Evolutionary conservation across 2,113 vertebrate genomes (phyloP).

Genomic region (Ahaetulla prasina): DNA sequence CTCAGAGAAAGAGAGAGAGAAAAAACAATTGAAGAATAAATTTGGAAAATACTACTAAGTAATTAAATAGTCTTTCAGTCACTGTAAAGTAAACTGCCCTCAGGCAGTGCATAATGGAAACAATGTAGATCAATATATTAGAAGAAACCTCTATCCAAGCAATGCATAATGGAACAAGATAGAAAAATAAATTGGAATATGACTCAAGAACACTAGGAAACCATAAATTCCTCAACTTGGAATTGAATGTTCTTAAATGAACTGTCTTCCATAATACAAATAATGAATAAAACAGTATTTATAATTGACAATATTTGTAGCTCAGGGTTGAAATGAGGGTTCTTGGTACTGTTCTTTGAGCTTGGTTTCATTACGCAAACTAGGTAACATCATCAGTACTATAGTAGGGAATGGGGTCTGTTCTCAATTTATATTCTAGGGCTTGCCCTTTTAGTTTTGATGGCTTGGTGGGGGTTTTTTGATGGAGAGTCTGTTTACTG

Average conservation of each 20-base stretch:
- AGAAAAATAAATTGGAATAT: background rate
- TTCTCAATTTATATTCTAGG: no score
- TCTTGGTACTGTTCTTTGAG: no score
- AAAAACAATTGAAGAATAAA: background rate
- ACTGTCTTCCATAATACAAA: no score
- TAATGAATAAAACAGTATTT: background rate
- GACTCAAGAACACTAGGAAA: background rate
- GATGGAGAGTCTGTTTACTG: no score
- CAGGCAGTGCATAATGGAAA: background rate
- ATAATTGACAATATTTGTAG: background rate
- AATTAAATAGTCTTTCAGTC: background rate
- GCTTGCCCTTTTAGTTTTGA: no score
- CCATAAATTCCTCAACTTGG: background rate
- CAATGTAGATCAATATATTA: background rate
- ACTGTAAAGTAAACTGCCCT: background rate
- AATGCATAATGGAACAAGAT: background rate
- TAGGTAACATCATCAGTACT: no score
- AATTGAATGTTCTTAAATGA: background rate
- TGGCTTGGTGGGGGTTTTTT: no score
- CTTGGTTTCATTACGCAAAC: no score
- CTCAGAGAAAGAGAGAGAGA: background rate
- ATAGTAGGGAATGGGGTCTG: no score
- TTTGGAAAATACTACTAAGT: background rate
- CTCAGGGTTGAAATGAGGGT: no score
- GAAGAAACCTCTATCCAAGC: background rate